Conservation (phyloP, 2,797 vertebrate genomes). For the Sardinella longiceps region DNA sequence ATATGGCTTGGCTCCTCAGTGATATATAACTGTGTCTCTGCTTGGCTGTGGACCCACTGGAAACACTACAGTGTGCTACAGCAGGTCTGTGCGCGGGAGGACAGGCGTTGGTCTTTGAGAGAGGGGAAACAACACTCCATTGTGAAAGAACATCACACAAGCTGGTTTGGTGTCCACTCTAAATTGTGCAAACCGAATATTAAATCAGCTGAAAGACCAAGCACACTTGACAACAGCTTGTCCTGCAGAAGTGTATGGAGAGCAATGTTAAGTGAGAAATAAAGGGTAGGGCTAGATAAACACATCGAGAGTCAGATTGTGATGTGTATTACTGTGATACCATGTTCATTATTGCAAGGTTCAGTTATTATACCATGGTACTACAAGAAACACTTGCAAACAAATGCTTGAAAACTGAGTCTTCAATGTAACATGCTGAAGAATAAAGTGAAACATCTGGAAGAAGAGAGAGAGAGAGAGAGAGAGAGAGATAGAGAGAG, state of each 20-base stretch:
- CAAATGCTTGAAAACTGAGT: neutral
- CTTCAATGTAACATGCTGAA: neutral
- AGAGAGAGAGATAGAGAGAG: neutral
- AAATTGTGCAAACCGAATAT: neutral
- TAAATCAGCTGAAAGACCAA: neutral
- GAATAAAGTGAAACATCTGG: neutral
- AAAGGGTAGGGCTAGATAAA: neutral
- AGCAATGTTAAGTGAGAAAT: neutral
- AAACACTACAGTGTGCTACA: neutral
- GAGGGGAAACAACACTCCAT: neutral
- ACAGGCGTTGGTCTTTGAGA: neutral
- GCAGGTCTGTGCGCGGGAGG: neutral
- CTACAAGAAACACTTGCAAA: neutral
- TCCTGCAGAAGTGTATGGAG: neutral
- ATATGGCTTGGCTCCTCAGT: neutral
- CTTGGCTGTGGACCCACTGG: neutral
- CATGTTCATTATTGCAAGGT: too few relatives aligned
- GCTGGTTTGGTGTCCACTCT: neutral
- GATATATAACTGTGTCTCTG: neutral
- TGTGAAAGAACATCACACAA: neutral
- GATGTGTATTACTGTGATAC: too few relatives aligned
- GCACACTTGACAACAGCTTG: neutral
- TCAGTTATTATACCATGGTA: too few relatives aligned
- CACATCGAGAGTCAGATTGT: too few relatives aligned
- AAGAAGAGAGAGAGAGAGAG: neutral